These are phyloP conservation scores for Chaenogobius annularis DNA, from an alignment of 2,113 vertebrate genomes.

Conservation along the genomic window DNA sequence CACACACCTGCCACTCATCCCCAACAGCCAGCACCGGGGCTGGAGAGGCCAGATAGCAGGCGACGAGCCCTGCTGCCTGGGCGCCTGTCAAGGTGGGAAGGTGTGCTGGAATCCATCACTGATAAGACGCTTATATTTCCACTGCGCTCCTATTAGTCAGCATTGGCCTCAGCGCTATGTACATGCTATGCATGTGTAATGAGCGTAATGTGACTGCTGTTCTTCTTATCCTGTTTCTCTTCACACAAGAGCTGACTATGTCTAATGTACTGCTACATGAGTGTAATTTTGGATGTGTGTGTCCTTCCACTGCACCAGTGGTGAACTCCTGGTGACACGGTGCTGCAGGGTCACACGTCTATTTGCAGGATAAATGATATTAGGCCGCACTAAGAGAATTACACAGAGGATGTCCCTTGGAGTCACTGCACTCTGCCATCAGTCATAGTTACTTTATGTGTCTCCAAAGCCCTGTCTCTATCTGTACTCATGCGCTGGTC, in stretches of 20 bases:
- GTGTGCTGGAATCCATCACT: slow-evolving; percentile 72
- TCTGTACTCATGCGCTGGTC: slow-evolving; percentile 65
- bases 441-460: slow-evolving; percentile 72
- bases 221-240: slow-evolving; percentile 46
- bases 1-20: slow-evolving; percentile 74
- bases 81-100: slow-evolving; percentile 66
- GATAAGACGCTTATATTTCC: slow-evolving; percentile 67
- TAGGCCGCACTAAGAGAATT: slow-evolving; percentile 76
- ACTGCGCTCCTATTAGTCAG: slow-evolving; percentile 71
- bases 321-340: slow-evolving; percentile 74
- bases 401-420: slow-evolving; percentile 75
- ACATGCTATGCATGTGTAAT: slow-evolving; percentile 56
- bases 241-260: slow-evolving; percentile 31
- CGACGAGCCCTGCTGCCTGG: slow-evolving; percentile 60
- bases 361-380: slow-evolving; percentile 76
- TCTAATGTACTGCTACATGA: slow-evolving; percentile 41
- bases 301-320: slow-evolving; percentile 60
- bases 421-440: slow-evolving; percentile 63
- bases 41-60: slow-evolving; percentile 75
- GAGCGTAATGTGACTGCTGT: slow-evolving; percentile 31
- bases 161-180: slow-evolving; percentile 39
- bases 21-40: slow-evolving; percentile 64
- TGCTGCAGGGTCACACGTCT: slow-evolving; percentile 71
- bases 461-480: slow-evolving; percentile 60
- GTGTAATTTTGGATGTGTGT: slow-evolving; percentile 46